Evolutionary conservation across 2,797 vertebrate genomes (phyloP).

Genomic region (Sebastes steindachneri): DNA sequence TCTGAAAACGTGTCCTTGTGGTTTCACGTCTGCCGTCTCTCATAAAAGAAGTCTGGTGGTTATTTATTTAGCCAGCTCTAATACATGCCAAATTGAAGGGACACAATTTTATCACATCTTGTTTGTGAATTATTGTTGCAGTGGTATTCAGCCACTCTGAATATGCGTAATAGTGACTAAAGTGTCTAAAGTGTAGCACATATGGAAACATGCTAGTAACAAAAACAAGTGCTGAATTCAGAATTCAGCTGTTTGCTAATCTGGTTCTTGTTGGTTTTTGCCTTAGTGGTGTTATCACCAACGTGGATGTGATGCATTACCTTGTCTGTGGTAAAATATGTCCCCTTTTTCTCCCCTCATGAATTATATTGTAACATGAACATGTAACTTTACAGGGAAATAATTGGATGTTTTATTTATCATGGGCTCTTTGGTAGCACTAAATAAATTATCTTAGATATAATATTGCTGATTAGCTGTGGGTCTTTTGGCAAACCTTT

Average conservation of each 20-base stretch:
- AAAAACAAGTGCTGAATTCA: slow-evolving; percentile 1
- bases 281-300: background rate
- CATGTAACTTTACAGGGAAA: background rate
- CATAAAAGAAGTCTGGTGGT: background rate
- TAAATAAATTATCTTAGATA: background rate
- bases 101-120: background rate
- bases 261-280: slow-evolving; percentile 1
- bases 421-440: background rate
- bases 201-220: background rate
- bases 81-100: background rate
- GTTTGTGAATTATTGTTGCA: slow-evolving; percentile 1
- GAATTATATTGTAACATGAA: background rate
- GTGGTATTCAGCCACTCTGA: background rate
- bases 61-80: slow-evolving; percentile 27
- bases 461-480: background rate
- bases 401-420: background rate
- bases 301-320: slow-evolving; percentile 10
- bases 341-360: background rate
- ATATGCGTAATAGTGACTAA: background rate
- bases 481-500: background rate
- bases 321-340: slow-evolving; percentile 2
- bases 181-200: background rate
- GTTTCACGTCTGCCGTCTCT: slow-evolving; percentile 49
- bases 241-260: slow-evolving; percentile 16
- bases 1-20: slow-evolving; percentile 65